phyloP scores from a whole-genome alignment of 1,140 invertebrate genomes.

The Lanistes nyassanus region DNA sequence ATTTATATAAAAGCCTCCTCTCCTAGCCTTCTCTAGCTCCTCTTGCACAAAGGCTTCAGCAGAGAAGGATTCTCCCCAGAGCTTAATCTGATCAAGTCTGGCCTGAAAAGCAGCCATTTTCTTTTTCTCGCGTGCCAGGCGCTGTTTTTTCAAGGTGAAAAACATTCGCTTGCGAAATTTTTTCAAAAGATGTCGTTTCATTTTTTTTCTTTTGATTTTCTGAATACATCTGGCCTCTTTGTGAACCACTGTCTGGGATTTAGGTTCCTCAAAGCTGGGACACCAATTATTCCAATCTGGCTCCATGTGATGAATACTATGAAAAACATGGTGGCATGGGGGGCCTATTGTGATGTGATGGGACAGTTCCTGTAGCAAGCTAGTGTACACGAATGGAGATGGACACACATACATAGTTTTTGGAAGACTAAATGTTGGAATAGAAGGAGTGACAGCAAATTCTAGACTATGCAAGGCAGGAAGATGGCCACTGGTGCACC shows the following conservation, averaged over 20 bases:
- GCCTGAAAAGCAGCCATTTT: constrained; percentile 32
- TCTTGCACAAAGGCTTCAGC: constrained; percentile 27
- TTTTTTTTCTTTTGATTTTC: constrained; percentile 36
- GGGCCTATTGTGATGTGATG: no score
- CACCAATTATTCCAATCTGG: no score
- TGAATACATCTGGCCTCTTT: constrained; percentile 31
- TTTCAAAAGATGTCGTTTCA: constrained; percentile 38
- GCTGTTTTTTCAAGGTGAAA: constrained; percentile 27
- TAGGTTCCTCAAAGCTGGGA: no score
- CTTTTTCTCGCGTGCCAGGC: constrained; percentile 14
- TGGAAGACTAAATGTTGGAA: no score
- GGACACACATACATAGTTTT: no score
- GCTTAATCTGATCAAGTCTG: constrained; percentile 16
- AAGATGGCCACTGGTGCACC: no score
- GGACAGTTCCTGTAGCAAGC: no score
- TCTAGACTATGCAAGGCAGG: no score
- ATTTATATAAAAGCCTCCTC: constrained; percentile 35
- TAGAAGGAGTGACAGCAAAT: no score
- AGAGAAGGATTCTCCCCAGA: constrained; percentile 27
- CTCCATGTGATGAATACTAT: no score
- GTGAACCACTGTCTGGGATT: neutral
- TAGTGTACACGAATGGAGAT: no score
- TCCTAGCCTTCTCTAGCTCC: constrained; percentile 29
- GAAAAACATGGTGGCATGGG: no score
- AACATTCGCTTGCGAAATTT: constrained; percentile 35